These are phyloP conservation scores for Drosophila pseudoananassae DNA, from an alignment of 1,140 invertebrate species.

Conservation along the genomic window DNA sequence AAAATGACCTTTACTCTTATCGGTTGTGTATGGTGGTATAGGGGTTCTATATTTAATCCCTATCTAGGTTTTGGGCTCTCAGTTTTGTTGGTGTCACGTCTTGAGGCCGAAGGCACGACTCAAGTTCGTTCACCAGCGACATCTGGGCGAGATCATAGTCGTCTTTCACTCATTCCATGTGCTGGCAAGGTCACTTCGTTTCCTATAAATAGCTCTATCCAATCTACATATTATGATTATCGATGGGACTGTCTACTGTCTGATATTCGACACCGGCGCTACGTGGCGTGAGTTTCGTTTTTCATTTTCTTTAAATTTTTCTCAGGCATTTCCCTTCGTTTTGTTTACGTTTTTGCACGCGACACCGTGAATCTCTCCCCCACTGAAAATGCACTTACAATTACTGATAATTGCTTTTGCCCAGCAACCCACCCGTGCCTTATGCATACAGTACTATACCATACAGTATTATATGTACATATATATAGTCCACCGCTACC, in stretches of 20 bases:
- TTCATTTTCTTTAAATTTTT: neutral
- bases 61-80: slow-evolving; percentile 19
- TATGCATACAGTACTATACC: neutral
- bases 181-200: slow-evolving; percentile 42
- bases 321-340: slow-evolving; percentile 16
- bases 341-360: slow-evolving; percentile 40
- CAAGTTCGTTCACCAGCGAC: slow-evolving; percentile 40
- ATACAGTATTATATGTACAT: slow-evolving; percentile 2
- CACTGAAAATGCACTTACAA: slow-evolving; percentile 20
- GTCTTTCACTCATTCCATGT: slow-evolving; percentile 44
- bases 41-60: slow-evolving; percentile 11
- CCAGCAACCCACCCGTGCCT: slow-evolving; percentile 1
- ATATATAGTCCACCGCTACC: slow-evolving; percentile 5
- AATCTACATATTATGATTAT: slow-evolving; percentile 37
- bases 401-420: slow-evolving; percentile 31
- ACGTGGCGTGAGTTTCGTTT: slow-evolving; percentile 8
- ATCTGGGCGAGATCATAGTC: slow-evolving; percentile 34
- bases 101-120: slow-evolving; percentile 24
- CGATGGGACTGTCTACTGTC: slow-evolving; percentile 6
- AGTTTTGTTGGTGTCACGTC: slow-evolving; percentile 31
- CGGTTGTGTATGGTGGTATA: slow-evolving; percentile 13
- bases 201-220: slow-evolving; percentile 47
- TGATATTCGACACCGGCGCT: slow-evolving; percentile 12
- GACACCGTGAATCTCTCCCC: slow-evolving; percentile 15
- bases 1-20: slow-evolving; percentile 19